A percentile compares a stretch with the other conserved stretches of the same genome.
Evolutionary conservation across 2,888 invertebrate species (phyloP).

Genomic region (Slavum lentiscoides): DNA sequence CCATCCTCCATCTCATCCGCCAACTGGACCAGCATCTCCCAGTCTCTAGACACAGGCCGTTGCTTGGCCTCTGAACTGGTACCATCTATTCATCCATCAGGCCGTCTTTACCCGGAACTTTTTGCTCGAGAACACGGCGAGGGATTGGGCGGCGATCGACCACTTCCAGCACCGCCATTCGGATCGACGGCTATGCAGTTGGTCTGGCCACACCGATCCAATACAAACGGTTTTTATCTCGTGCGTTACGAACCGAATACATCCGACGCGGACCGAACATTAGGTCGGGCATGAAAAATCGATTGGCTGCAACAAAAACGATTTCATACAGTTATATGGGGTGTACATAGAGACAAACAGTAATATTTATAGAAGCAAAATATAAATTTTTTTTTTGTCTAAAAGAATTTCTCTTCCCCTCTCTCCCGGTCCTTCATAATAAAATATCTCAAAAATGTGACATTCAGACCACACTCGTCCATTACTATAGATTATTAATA

Average conservation of each 20-base stretch:
- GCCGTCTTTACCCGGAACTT: background rate
- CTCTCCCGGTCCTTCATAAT: no score
- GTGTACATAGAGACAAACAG: no score
- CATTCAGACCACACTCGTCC: no score
- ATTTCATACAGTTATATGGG: no score
- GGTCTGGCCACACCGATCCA: conserved; percentile 4
- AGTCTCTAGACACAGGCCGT: conserved; percentile 7
- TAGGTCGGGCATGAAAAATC: no score
- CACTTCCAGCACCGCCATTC: conserved; percentile 22
- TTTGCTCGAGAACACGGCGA: background rate
- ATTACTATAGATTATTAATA: no score
- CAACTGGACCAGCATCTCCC: background rate
- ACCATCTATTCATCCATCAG: background rate
- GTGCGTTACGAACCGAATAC: conserved; percentile 1
- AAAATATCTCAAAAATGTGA: no score
- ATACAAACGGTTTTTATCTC: no score
- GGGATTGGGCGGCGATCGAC: background rate
- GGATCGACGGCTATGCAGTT: background rate
- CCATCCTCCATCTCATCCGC: background rate
- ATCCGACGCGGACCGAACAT: no score
- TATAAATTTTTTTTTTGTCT: no score
- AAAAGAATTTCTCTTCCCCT: no score
- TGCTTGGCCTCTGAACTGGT: background rate
- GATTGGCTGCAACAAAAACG: background rate
- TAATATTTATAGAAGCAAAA: no score